Conservation (phyloP, 2,797 vertebrate genomes). For the Phrynocephalus guinanensis region DNA sequence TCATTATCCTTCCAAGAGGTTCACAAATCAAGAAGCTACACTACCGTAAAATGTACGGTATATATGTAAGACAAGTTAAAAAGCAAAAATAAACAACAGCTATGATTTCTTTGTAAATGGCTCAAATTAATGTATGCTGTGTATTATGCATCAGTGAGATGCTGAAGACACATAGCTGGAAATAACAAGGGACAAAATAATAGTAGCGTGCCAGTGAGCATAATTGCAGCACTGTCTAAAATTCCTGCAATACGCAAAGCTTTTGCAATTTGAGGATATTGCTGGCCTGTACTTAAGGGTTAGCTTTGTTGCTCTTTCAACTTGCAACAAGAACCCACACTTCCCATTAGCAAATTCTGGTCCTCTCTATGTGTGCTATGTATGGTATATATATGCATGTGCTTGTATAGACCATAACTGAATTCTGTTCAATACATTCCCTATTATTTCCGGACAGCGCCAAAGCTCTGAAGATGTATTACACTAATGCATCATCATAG, state of each 20-base stretch:
- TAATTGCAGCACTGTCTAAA: neutral
- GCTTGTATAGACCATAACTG: neutral
- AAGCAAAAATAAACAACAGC: neutral
- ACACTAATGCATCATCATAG: slow-evolving; percentile 64
- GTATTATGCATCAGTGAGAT: neutral
- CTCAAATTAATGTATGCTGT: neutral
- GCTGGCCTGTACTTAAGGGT: neutral
- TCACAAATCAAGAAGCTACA: neutral
- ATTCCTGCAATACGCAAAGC: neutral
- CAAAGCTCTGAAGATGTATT: slow-evolving; percentile 60
- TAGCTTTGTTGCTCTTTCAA: neutral
- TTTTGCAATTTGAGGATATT: slow-evolving; percentile 7
- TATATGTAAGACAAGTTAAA: neutral
- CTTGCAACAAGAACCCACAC: neutral
- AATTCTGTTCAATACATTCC: slow-evolving; percentile 29
- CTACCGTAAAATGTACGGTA: neutral
- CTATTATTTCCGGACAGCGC: slow-evolving; percentile 57
- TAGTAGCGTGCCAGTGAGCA: neutral
- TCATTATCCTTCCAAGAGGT: neutral
- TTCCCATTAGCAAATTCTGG: neutral
- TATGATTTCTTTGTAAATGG: slow-evolving; percentile 8
- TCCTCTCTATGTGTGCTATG: accelerated
- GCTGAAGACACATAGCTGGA: neutral
- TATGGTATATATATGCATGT: accelerated
- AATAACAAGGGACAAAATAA: slow-evolving; percentile 9